phyloP scores from a whole-genome alignment of 2,113 vertebrate genomes.

The Oenanthe melanoleuca region DNA sequence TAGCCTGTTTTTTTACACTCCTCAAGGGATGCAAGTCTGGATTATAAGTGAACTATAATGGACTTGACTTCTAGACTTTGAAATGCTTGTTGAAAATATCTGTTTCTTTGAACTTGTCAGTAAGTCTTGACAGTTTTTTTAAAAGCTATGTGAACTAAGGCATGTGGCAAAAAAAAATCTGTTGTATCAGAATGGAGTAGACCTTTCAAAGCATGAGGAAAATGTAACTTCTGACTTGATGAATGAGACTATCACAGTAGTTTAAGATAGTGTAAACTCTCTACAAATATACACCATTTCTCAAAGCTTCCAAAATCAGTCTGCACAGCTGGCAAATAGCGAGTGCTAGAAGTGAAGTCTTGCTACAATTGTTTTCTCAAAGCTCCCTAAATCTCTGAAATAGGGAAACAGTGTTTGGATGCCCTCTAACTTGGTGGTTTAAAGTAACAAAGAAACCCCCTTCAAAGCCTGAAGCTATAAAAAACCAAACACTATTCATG shows the following conservation, averaged over 20 bases:
- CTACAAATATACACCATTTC: not conserved
- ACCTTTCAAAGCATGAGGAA: constrained; percentile 3
- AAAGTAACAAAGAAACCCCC: not conserved
- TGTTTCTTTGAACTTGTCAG: constrained; percentile 1
- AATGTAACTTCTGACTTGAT: not conserved
- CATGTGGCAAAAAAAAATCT: not conserved
- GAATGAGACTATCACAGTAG: not conserved
- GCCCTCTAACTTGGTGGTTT: not conserved
- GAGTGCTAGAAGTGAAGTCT: not conserved
- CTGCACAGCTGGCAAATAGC: not conserved
- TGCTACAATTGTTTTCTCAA: not conserved
- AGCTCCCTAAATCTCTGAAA: not conserved
- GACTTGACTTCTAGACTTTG: constrained; percentile 29
- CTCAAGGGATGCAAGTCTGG: not conserved
- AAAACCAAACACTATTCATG: not conserved
- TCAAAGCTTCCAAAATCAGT: not conserved
- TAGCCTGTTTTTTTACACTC: not conserved
- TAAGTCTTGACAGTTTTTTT: not conserved
- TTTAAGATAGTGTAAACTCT: not conserved
- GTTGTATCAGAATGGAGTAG: not conserved
- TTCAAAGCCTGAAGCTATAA: not conserved
- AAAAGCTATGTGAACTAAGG: not conserved
- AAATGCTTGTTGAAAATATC: not conserved
- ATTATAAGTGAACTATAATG: constrained; percentile 2
- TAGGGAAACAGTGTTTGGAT: not conserved